Evolutionary conservation across 2,888 invertebrate species (phyloP), one percentile per base, ranked within the genome.

Genomic region (Anthrax anthrax): DNA sequence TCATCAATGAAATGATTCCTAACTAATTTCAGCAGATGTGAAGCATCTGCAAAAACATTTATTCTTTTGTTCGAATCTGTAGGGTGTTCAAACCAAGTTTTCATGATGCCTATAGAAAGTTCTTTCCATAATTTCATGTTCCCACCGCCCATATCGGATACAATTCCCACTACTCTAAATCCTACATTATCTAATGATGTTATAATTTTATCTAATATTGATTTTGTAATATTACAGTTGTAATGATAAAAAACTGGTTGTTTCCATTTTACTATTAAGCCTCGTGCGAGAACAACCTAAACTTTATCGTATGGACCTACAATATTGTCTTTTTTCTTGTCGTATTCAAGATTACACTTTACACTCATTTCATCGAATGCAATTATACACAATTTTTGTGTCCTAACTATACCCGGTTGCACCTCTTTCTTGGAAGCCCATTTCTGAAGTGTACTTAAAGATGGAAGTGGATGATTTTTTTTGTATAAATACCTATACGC

Each of bases 31-130:
- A 57, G 18, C 4, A 57, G n/a, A 34, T 52, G 50, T 0, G 51
- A 44, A 27, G 12, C 32, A 38, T 46, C 46, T 8, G 40, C 45
- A 32, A 44, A 44, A 18, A 39, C 29, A 51, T 16, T 55, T 36
- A 47, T 50, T 44, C 19, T 47, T 40, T 2, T 36, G 18, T 18
- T 27, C 14, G 4, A 4, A 41, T 50, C 44, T 16, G 19, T 9
- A 16, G 53, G 52, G 37, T 53, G 49, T 2, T 9, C 6, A 18
- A 56, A 51, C 51, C 49, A 56, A 2, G 53, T 47, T 36, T 49
- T 40, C 16, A 16, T 16, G 8, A 16, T 16, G 8, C 4, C n/a
- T 16, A 36, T 36, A 16, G n/a, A 8, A 16, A 36, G 16, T 3
- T 16, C 6, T n/a, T 36, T 14, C 36, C 36, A 36, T 36, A 36